A percentile compares a stretch with the other conserved stretches of the same genome.
Evolutionary conservation across 1,140 invertebrate species (phyloP).

Genomic region (Lepidotrigona ventralis): DNA sequence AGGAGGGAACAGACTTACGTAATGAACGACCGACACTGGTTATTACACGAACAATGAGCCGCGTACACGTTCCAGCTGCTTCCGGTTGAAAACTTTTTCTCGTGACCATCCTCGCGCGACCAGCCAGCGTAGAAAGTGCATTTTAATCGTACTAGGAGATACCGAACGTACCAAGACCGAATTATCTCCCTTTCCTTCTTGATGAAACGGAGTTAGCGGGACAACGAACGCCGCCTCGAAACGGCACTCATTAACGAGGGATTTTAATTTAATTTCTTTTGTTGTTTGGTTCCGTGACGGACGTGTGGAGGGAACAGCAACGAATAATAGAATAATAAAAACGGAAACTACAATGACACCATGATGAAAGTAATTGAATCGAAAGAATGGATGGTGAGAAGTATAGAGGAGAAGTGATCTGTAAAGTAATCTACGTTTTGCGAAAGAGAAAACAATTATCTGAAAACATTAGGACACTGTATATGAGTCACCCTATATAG

Average conservation of each 20-base stretch:
- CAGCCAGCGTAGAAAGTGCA: constrained; percentile 70
- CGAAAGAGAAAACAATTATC: background rate
- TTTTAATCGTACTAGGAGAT: constrained; percentile 62
- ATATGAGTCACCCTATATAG: too few species aligned
- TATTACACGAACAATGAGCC: constrained; percentile 52
- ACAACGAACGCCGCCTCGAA: constrained; percentile 2
- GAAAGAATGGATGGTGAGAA: background rate
- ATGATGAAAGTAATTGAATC: background rate
- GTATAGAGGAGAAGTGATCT: background rate
- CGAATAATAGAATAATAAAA: constrained; percentile 1
- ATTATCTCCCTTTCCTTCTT: background rate
- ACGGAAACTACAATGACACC: background rate
- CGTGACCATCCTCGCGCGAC: constrained; percentile 68
- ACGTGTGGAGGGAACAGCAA: background rate
- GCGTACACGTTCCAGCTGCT: constrained; percentile 51
- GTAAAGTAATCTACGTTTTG: background rate
- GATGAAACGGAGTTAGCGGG: background rate
- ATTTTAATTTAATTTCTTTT: constrained; percentile 32
- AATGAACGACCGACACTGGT: constrained; percentile 41
- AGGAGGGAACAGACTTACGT: constrained; percentile 22
- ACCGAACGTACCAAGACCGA: background rate
- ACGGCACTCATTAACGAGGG: constrained; percentile 19
- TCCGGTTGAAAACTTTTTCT: constrained; percentile 71
- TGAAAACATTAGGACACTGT: too few species aligned
- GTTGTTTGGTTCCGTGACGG: background rate